phyloP scores from a whole-genome alignment of 2,888 invertebrate species.

The Ennomos fuscantarius region DNA sequence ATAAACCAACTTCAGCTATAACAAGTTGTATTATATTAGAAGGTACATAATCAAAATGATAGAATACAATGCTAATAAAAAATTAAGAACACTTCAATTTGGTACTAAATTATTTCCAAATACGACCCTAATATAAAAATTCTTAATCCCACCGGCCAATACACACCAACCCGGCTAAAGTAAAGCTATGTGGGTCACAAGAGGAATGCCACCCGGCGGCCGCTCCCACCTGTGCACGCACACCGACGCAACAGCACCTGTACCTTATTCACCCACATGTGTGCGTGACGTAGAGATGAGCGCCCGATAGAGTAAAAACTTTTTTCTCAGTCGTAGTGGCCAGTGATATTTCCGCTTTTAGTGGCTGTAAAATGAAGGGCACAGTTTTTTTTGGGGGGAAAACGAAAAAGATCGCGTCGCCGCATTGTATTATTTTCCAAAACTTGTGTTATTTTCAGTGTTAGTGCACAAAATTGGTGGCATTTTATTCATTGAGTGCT shows the following conservation, averaged over 20 bases:
- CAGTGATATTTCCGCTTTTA: constrained; percentile 19
- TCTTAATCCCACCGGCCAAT: constrained; percentile 39
- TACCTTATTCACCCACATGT: constrained; percentile 26
- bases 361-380: background rate
- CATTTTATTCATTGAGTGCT: too few species aligned
- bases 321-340: constrained; percentile 25
- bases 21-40: too few species aligned
- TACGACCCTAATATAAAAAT: background rate
- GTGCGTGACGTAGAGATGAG: constrained; percentile 35
- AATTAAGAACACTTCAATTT: too few species aligned
- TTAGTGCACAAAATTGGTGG: too few species aligned
- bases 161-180: constrained; percentile 29
- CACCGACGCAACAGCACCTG: constrained; percentile 33
- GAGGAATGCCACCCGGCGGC: constrained; percentile 78
- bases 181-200: constrained; percentile 76
- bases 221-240: constrained; percentile 72
- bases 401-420: too few species aligned
- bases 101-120: background rate
- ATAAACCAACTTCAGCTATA: too few species aligned
- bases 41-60: too few species aligned
- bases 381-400: too few species aligned
- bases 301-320: constrained; percentile 30
- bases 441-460: too few species aligned
- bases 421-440: too few species aligned
- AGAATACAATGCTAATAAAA: too few species aligned